These are phyloP conservation scores for Selenia dentaria DNA, from an alignment of 2,888 invertebrate genomes.

Conservation along the genomic window DNA sequence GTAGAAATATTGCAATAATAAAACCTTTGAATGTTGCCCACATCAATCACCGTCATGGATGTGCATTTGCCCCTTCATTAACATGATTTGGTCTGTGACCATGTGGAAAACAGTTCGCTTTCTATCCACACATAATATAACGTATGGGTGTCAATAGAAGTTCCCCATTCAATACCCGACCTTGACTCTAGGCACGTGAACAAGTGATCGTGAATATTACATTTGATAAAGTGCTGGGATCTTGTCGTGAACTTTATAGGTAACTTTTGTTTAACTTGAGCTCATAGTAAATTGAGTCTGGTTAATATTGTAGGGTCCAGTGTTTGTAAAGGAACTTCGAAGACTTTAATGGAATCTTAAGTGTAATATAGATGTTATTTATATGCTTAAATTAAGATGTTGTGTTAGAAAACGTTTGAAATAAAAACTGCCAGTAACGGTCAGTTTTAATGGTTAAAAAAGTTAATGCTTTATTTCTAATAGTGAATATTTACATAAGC, in stretches of 20 bases:
- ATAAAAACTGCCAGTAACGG: no score
- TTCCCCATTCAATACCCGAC: conserved; percentile 55
- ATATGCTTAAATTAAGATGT: no score
- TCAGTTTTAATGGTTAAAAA: no score
- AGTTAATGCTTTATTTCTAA: no score
- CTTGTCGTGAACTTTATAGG: conserved; percentile 27
- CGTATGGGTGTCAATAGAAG: conserved; percentile 48
- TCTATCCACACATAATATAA: conserved; percentile 62
- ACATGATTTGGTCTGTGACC: conserved; percentile 68
- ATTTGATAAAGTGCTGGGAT: conserved; percentile 24
- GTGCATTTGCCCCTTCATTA: conserved; percentile 57
- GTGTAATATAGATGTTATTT: no score
- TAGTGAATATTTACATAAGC: no score
- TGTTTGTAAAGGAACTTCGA: conserved; percentile 18
- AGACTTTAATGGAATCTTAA: conserved; percentile 12
- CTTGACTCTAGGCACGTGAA: conserved; percentile 49
- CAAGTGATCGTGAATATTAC: conserved; percentile 26
- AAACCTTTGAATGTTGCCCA: not conserved
- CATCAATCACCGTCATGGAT: conserved; percentile 49
- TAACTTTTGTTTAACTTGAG: conserved; percentile 38
- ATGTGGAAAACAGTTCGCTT: conserved; percentile 68
- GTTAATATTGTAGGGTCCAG: conserved; percentile 13
- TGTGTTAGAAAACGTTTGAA: no score
- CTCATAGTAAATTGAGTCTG: conserved; percentile 21
- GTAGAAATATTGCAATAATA: not conserved